Percentiles rank a stretch among this genome's conserved stretches.
Conservation (phyloP, 1,140 invertebrate species). For the Hestina assimilis region DNA sequence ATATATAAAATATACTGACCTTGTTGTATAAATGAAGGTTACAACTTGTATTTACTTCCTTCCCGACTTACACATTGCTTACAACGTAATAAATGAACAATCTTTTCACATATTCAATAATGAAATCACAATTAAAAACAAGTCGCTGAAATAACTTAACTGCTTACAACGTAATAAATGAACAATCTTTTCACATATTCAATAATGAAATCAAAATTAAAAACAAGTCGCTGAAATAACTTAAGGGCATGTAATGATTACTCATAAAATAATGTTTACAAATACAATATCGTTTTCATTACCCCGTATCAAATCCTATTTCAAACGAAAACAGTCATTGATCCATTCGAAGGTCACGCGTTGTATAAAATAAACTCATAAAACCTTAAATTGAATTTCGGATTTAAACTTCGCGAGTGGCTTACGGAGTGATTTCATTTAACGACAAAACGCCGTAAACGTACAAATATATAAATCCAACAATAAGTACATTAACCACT, state of each 20-base stretch:
- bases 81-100: too few relatives aligned
- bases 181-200: too few relatives aligned
- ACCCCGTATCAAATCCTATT: slow-evolving; percentile 3
- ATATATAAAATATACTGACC: too few relatives aligned
- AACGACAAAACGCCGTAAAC: neutral
- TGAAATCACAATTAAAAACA: too few relatives aligned
- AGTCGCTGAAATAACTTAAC: neutral
- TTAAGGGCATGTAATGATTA: neutral
- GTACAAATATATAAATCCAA: neutral
- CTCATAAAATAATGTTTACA: neutral
- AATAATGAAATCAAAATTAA: too few relatives aligned
- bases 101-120: too few relatives aligned
- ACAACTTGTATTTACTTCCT: too few relatives aligned
- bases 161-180: too few relatives aligned
- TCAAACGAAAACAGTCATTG: neutral
- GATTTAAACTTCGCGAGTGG: slow-evolving; percentile 7
- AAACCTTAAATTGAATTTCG: slow-evolving; percentile 17
- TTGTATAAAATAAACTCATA: slow-evolving; percentile 18
- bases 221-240: neutral
- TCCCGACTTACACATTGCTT: too few relatives aligned
- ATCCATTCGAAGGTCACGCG: slow-evolving; percentile 9
- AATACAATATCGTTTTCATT: neutral
- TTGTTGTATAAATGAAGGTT: too few relatives aligned
- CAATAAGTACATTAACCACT: too few relatives aligned
- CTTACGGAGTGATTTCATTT: slow-evolving; percentile 5